Conservation (phyloP, 1,140 invertebrate species). For the Leptinotarsa defecta region DNA sequence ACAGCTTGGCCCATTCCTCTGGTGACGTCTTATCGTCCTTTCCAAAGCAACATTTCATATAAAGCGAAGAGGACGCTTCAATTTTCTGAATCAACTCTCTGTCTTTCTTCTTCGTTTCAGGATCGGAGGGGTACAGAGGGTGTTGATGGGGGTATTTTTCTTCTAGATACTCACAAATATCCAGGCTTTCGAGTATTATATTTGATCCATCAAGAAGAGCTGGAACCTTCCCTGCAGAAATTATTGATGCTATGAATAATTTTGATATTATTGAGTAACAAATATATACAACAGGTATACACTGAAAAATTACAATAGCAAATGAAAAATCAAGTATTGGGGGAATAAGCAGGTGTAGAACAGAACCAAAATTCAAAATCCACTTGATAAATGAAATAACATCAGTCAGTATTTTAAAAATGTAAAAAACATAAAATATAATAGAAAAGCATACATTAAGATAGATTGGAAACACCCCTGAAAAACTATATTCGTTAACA, state of each 20-base stretch:
- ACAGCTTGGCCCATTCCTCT: conserved; percentile 43
- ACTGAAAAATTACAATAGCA: no score
- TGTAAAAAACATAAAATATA: no score
- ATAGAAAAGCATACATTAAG: no score
- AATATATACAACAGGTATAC: neutral
- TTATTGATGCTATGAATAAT: neutral
- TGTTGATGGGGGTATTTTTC: conserved; percentile 71
- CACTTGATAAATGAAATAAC: no score
- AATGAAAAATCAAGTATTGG: neutral
- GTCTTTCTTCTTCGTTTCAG: conserved; percentile 74
- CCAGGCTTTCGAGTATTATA: conserved; percentile 77
- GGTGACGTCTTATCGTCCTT: conserved; percentile 40
- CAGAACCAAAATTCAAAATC: no score
- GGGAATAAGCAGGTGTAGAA: no score
- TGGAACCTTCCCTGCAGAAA: conserved; percentile 73
- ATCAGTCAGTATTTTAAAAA: no score
- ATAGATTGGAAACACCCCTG: no score
- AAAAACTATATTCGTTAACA: no score
- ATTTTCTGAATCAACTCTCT: conserved; percentile 76
- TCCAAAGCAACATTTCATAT: conserved; percentile 41
- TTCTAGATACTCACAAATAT: conserved; percentile 84
- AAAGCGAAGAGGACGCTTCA: conserved; percentile 47
- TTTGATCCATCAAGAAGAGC: conserved; percentile 69
- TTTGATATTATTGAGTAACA: neutral
- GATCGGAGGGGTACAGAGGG: conserved; percentile 72